Conservation (phyloP, 2,888 invertebrate species). For the Habroteleia sp. region DNA sequence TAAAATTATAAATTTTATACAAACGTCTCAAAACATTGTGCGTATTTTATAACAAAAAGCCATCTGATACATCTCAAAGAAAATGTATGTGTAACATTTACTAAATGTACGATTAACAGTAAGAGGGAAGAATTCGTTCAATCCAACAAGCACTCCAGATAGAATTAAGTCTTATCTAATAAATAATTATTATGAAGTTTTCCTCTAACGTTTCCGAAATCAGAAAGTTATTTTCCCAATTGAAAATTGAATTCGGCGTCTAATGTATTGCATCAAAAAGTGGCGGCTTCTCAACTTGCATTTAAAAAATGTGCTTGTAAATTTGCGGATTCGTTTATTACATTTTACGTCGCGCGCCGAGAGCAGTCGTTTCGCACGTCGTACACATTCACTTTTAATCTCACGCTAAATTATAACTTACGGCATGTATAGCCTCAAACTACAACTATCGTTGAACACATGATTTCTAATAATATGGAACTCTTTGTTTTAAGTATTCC, state of each 20-base stretch:
- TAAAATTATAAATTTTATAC: no score
- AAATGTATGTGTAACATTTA: no score
- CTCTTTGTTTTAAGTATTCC: slow-evolving; percentile 30
- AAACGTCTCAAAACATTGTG: no score
- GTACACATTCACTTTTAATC: slow-evolving; percentile 27
- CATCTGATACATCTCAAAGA: no score
- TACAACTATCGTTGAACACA: slow-evolving; percentile 42
- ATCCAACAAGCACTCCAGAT: neutral
- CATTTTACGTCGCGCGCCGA: slow-evolving; percentile 32
- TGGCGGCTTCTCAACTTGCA: no score
- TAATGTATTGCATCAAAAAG: slow-evolving; percentile 22
- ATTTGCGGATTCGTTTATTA: slow-evolving; percentile 17
- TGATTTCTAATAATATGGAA: slow-evolving; percentile 43
- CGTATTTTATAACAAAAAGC: no score
- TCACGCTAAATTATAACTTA: slow-evolving; percentile 44
- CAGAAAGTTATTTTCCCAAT: neutral
- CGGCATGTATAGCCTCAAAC: slow-evolving; percentile 15
- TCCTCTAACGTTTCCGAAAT: neutral
- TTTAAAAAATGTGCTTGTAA: slow-evolving; percentile 11
- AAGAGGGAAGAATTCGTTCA: neutral
- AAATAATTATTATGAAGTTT: no score
- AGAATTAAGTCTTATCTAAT: no score
- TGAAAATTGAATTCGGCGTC: slow-evolving; percentile 4
- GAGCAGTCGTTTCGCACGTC: slow-evolving; percentile 24
- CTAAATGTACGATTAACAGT: no score